A percentile compares a stretch with the other conserved stretches of the same genome.
These are phyloP conservation scores for Gymnocheta viridis DNA, from an alignment of 2,888 invertebrate species.

Conservation along the genomic window DNA sequence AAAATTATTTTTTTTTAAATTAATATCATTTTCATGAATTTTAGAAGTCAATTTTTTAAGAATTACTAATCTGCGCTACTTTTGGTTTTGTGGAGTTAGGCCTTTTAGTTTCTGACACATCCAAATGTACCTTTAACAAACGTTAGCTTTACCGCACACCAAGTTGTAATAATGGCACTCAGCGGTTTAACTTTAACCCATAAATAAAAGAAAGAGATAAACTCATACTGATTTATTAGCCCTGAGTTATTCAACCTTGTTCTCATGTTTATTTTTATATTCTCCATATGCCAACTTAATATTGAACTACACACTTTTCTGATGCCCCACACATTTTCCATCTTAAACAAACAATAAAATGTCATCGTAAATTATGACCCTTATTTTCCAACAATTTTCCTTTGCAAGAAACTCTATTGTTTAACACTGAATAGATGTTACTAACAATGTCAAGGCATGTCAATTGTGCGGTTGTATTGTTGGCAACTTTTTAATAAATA, in stretches of 20 bases:
- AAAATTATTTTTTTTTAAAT: no score
- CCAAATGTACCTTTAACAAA: no score
- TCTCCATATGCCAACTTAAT: background rate
- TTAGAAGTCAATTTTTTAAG: no score
- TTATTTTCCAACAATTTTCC: background rate
- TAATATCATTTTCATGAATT: no score
- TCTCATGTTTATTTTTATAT: background rate
- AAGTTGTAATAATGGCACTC: no score
- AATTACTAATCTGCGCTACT: no score
- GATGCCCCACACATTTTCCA: background rate
- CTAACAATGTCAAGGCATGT: conserved; percentile 29
- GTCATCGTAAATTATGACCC: conserved; percentile 9
- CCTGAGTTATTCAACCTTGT: background rate
- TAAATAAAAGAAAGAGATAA: no score
- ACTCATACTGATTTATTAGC: no score
- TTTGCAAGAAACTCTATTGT: background rate
- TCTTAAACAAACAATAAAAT: conserved; percentile 18
- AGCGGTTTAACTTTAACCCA: no score
- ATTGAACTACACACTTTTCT: background rate
- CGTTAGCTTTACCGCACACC: no score
- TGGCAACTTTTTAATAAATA: conserved; percentile 5
- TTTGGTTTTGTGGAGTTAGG: no score
- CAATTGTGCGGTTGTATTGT: conserved; percentile 16
- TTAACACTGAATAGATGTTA: background rate
- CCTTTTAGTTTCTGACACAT: no score